Base-by-base conservation (phyloP, 2,888 invertebrate species). In the Brassicogethes aeneus region DNA sequence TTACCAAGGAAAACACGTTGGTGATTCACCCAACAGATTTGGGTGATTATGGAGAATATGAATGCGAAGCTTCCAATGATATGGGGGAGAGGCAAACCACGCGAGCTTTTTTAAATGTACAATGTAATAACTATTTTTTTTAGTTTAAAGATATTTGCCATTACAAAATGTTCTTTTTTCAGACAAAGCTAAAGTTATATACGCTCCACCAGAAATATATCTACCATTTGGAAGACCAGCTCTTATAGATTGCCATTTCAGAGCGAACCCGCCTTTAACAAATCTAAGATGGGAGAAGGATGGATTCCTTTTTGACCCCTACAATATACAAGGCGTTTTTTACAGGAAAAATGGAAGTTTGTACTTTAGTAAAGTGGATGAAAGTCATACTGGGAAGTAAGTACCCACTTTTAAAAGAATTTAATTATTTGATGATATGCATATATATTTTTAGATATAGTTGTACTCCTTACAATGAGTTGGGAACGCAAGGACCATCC, bases 251-350 rank as follows among this genome's bases (percentile, higher is more conserved):
- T 95, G 95, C 65, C 89, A 91, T 66, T 90, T 90, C 62, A 80
- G 89, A 56, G 86, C 93, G 3, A 94, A 93, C 71, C 95, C 94
- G 12, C 88, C 92, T 5, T 72, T 93, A 51, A 86, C 86, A 38
- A 87, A 86, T 62, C 73, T 93, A 42, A 80, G 88, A 49, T 95
- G 95, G 94, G 90, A 90, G 64, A 93, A 93, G 66, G 91, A 94
- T 64, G 90, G 89, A 13, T 84, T 90, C 55, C 77, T 89, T 1
- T 92, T 87, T 65, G 90, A 92, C 63, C 89, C 91, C 1, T 88
- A 86, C 70, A 88, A 89, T 65, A 88, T 89, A 34, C 88, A 79
- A 48, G 90, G 89, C 13, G 89, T 91, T 0, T 87, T 85, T 64
- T 86, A 84, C 62, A 79, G 86, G 58, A 73, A 81, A 56, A 92